Evolutionary conservation across 2,113 vertebrate species (phyloP), one percentile per base, ranked within the genome.

Genomic region (Camelus bactrianus): DNA sequence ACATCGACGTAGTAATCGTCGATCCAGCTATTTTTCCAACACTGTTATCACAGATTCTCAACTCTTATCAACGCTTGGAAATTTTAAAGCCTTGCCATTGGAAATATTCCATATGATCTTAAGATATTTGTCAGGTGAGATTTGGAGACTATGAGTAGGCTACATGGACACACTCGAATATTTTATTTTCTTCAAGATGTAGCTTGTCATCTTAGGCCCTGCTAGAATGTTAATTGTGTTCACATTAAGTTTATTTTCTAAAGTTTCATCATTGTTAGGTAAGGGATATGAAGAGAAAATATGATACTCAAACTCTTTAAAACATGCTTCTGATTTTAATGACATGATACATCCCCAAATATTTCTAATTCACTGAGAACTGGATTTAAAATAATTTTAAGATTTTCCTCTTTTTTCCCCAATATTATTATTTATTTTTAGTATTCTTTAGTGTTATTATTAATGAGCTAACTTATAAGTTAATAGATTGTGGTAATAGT

Each of bases 101-200:
- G 99, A 99, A 98, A 98, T 99, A 93, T 99, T 99, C 26, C 98
- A 99, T n/a, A 98, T 99, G 97, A 98, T 99, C 50, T 80, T 99
- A 96, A 98, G 97, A 76, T 99, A 98, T 62, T 98, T 99, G n/a
- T 96, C 99, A 98, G 98, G 99, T 99, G 85, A 98, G 98, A 12
- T 19, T 20, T 65, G 32, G n/a, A 6, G 3, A 58, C 65, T 84
- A 1, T 50, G 42, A 11, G 0, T 1, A 56, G 0, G 52, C 62
- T 75, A 96, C 69, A 81, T 42, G 70, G 20, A 79, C n/a, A 82
- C 24, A 82, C 24, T 84, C 26, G 4, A 62, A 3, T 84, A 56
- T 38, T 90, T 86, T 16, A 8, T 72, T 95, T 97, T 76, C 16
- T 76, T 24, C 32, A 69, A 96, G 35, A 96, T 76, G 7, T 32